A percentile compares a stretch with the other conserved stretches of the same genome.
Conservation (phyloP, 2,888 invertebrate genomes). For the Chalcosyrphus nemorum region DNA sequence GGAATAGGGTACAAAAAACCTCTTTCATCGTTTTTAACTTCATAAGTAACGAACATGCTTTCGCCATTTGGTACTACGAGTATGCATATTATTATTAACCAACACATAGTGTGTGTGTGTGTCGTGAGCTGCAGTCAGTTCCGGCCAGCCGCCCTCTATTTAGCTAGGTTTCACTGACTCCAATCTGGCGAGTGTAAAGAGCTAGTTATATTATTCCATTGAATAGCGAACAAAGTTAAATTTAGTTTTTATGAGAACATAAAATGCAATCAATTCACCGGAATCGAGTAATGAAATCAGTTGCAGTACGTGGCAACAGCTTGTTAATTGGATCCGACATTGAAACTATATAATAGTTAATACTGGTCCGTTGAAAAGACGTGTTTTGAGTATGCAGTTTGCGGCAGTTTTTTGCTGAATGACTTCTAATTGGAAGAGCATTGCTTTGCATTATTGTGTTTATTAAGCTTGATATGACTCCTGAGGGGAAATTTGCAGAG, state of each 20-base stretch:
- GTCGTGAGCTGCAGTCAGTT: background rate
- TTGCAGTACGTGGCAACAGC: slow-evolving; percentile 37
- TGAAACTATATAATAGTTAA: background rate
- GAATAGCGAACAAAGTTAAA: slow-evolving; percentile 10
- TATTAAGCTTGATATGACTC: background rate
- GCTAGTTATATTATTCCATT: background rate
- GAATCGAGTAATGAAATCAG: slow-evolving; percentile 35
- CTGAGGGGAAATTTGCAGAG: background rate
- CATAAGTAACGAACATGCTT: slow-evolving; percentile 10
- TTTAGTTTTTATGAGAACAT: slow-evolving; percentile 25
- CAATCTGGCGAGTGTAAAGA: background rate
- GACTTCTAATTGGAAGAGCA: slow-evolving; percentile 21
- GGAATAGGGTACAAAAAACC: background rate
- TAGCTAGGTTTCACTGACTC: background rate
- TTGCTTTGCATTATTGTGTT: slow-evolving; percentile 15
- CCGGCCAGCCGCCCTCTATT: background rate
- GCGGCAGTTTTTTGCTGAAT: background rate
- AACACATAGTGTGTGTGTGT: slow-evolving; percentile 28
- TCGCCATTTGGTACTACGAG: slow-evolving; percentile 10
- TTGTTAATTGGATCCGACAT: slow-evolving; percentile 26
- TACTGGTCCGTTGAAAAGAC: slow-evolving; percentile 14
- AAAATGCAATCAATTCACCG: slow-evolving; percentile 43
- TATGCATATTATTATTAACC: slow-evolving; percentile 53
- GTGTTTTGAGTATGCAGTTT: background rate
- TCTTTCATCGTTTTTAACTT: background rate